Conservation (phyloP, 2,113 vertebrate species). For the Camelus dromedarius region DNA sequence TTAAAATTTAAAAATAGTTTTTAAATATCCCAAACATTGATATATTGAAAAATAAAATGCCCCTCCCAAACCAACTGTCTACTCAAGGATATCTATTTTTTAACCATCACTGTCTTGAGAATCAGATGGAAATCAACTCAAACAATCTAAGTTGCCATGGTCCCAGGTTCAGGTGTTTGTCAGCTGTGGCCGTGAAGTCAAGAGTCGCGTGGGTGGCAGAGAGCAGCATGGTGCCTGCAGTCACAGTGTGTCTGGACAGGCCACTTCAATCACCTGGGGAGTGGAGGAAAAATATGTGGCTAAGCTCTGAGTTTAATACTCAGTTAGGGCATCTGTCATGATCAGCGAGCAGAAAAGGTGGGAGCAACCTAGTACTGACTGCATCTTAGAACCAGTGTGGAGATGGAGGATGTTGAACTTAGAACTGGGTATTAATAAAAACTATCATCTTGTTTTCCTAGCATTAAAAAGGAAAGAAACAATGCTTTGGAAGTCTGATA, state of each 20-base stretch:
- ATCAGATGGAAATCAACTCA: neutral
- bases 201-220: neutral
- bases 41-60: neutral
- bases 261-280: neutral
- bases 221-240: neutral
- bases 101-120: neutral
- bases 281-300: neutral
- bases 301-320: neutral
- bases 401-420: neutral
- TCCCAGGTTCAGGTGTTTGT: neutral
- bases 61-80: neutral
- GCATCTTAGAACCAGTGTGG: neutral
- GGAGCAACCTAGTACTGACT: neutral
- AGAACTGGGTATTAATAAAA: neutral
- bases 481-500: neutral
- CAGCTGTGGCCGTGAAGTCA: neutral
- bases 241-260: neutral
- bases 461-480: neutral
- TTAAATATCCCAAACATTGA: neutral
- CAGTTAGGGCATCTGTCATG: neutral
- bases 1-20: conserved; percentile 4
- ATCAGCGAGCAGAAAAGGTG: neutral
- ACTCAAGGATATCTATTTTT: neutral
- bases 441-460: neutral
- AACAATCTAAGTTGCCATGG: neutral